Conservation (phyloP, 2,888 invertebrate genomes). For the Colletes collaris region DNA sequence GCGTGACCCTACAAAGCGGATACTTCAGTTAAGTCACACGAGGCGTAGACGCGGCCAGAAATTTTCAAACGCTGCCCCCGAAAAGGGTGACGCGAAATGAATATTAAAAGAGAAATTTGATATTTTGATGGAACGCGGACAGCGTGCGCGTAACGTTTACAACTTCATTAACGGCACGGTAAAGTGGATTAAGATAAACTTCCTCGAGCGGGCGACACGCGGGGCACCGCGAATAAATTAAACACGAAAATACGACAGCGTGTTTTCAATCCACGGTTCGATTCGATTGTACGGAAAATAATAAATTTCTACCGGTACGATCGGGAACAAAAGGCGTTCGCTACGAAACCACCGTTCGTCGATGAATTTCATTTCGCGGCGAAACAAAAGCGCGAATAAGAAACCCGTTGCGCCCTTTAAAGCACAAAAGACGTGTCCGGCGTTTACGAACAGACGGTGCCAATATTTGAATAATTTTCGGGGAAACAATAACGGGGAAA, state of each 20-base stretch:
- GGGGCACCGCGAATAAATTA: background rate
- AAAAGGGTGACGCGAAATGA: conserved; percentile 12
- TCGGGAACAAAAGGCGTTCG: too few relatives aligned
- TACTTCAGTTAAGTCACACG: conserved; percentile 60
- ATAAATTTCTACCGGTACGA: background rate
- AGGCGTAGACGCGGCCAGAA: conserved; percentile 49
- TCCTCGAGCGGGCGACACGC: background rate
- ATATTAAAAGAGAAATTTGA: conserved; percentile 17
- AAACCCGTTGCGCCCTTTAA: too few relatives aligned
- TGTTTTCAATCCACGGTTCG: background rate
- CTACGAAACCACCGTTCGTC: background rate
- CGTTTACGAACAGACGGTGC: background rate
- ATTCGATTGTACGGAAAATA: background rate
- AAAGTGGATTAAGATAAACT: conserved; percentile 8
- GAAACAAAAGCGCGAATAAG: background rate
- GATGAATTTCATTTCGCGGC: background rate
- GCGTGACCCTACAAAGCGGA: conserved; percentile 60
- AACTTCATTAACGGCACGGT: background rate
- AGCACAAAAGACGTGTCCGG: background rate
- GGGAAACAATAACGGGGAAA: background rate
- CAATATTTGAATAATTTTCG: background rate
- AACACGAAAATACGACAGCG: background rate
- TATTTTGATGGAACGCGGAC: background rate
- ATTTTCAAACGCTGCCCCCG: conserved; percentile 44
- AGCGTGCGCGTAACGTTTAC: background rate